Conservation (phyloP, 2,797 vertebrate species). For the Tapirus indicus region DNA sequence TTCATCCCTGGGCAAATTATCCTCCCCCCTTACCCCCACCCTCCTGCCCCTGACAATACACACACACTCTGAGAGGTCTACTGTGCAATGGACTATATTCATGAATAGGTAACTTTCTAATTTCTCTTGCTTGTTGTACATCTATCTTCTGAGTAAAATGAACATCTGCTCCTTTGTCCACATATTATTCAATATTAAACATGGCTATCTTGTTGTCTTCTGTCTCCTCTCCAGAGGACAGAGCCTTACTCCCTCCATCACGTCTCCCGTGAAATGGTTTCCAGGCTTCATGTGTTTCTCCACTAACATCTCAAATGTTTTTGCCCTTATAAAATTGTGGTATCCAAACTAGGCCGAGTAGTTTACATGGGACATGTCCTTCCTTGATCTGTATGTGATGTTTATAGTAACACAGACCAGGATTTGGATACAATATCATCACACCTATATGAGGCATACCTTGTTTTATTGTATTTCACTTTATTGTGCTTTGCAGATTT, state of each 20-base stretch:
- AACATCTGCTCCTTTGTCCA: not conserved
- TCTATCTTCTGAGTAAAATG: not conserved
- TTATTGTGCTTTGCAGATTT: too few species aligned
- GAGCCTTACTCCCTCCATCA: not conserved
- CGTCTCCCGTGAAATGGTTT: not conserved
- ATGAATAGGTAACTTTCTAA: not conserved
- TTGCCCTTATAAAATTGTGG: not conserved
- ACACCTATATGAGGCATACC: not conserved
- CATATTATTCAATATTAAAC: not conserved
- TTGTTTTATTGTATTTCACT: too few species aligned
- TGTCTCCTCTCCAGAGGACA: not conserved
- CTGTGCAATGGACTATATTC: not conserved
- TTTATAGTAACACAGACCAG: not conserved
- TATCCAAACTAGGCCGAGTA: not conserved
- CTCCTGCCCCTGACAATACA: not conserved
- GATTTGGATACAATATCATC: not conserved
- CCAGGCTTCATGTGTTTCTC: not conserved
- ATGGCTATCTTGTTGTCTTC: not conserved
- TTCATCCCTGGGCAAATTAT: not conserved
- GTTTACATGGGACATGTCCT: not conserved
- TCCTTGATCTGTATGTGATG: not conserved
- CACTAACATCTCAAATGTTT: not conserved
- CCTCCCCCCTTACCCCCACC: too few species aligned
- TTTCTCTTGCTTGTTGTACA: not conserved
- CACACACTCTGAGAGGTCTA: not conserved